Base-by-base conservation (phyloP, 2,888 invertebrate species). In the Atrina japonica region DNA sequence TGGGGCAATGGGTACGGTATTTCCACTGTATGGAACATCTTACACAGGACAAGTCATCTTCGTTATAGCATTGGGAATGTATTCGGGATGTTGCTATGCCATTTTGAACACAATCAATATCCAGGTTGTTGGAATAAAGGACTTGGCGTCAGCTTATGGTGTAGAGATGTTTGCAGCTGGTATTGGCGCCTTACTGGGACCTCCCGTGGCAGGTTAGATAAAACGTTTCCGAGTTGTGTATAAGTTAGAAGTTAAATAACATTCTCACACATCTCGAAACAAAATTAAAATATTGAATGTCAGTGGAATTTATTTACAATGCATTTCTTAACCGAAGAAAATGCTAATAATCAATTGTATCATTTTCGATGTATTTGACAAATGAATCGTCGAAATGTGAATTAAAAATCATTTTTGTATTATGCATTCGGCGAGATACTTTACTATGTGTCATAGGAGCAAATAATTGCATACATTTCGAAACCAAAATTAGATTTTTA, bases 191-290 rank as follows among this genome's bases (percentile, higher is more conserved):
- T 67, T 76, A 5, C 30, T 79, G 11, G 79, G 81, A 30, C 77
- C 81, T 25, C 74, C 78, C 7, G 55, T 78, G n/a, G 71, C 76
- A 68, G 81, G 81, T 77, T 50, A 7, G n/a, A n/a, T n/a, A n/a
- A n/a, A n/a, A n/a, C n/a, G n/a, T n/a, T n/a, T n/a, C n/a, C n/a
- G n/a, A n/a, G n/a, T n/a, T n/a, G n/a, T n/a, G n/a, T n/a, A n/a
- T n/a, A n/a, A n/a, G n/a, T n/a, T n/a, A n/a, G n/a, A n/a, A n/a
- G n/a, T 41, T 41, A 41, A 14, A 41, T 16, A 52, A 52, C 18
- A 21, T 23, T 5, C 21, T 11, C 52, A 52, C 52, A n/a, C 16
- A 52, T 6, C n/a, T 21, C 21, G 23, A 7, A 25, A 27, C 27
- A 16, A 9, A 25, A 25, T 53, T 25, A n/a, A 21, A 16, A 3